Base-by-base conservation (phyloP, 2,797 vertebrate species). In the Coccyzus lansbergi region DNA sequence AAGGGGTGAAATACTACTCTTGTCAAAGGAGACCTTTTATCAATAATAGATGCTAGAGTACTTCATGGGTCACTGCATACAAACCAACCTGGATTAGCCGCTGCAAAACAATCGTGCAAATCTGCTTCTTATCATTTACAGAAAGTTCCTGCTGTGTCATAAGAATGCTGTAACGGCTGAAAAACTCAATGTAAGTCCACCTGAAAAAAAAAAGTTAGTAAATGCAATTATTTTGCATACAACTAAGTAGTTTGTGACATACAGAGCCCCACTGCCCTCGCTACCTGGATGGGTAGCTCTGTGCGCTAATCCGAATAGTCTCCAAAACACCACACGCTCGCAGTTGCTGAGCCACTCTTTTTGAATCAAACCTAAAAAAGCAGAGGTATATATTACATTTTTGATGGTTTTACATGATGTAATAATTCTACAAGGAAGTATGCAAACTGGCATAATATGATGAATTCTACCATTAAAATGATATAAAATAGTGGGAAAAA, bases 171-270 rank as follows among this genome's bases (percentile, higher is more conserved):
- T 99, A 99, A 46, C 99, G 98, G 88, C 99, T 99, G 96, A 98
- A 99, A 97, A 99, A 99, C 97, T 99, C 99, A 21, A 98, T 98
- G 88, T 99, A 99, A 2, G 99, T 99, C 99, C 99, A 99, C 92
- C 99, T 99, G 93, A 6, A 74, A 91, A 96, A 91, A 0, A 90
- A 70, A 86, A 88, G 48, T 84, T 25, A 60, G 36, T 16, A 68
- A 64, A 72, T 55, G 22, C 12, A 48, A 31, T 64, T 62, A 53
- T 78, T 51, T 48, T 72, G 56, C 36, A 34, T 62, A 65, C 24
- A 29, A 4, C 3, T 13, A n/a, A 5, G 7, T 40, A 4, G 5
- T n/a, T 69, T 80, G 13, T 21, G n/a, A 74, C 44, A 31, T 1
- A 25, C 1, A 4, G 51, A 36, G 21, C 33, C 7, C 24, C 34